Base-by-base conservation (phyloP, 1,140 invertebrate species). In the Pseudomyrmex pallidus region DNA sequence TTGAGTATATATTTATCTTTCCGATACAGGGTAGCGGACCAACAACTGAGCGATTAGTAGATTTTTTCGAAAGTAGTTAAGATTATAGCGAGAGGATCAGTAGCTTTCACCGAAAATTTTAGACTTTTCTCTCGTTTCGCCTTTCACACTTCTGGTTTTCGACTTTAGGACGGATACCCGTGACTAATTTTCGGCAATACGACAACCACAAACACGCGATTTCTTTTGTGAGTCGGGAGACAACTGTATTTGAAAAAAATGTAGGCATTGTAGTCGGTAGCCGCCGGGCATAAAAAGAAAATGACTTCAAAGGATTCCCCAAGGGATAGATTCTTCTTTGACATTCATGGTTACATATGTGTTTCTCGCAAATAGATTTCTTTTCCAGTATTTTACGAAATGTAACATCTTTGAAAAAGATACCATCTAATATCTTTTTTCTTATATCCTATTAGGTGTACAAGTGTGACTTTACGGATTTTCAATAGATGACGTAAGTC, bases 161-260 rank as follows among this genome's bases (percentile, higher is more conserved):
- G 83, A 63, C 89, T 91, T 87, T 72, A 84, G 68, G 68, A 86
- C 64, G 68, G 68, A 86, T 63, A 76, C 54, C 57, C 74, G 82
- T 84, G 83, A 86, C 89, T 78, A 77, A 35, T 92, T 89, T 93
- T 82, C 90, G 87, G 80, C 87, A 90, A 91, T 89, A 88, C 70
- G 83, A 54, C 64, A 86, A 91, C 92, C 93, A 70, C 92, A 93
- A 89, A 35, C 35, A 35, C 35, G 35, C 35, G 35, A 35, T 7
- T 61, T 78, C 87, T 91, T 92, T 91, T 85, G 82, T 90, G 72
- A 62, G 17, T 87, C 72, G 70, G 66, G 59, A 66, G 46, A 74
- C 72, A 52, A 70, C 46, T 73, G 76, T 2, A n/a, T 66, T 10
- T 67, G 54, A 17, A 13, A 46, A 46, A 68, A 78, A 46, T 56